These are phyloP conservation scores for Sabellastarte sp. DNA, from an alignment of 2,888 invertebrate genomes.

Conservation along the genomic window DNA sequence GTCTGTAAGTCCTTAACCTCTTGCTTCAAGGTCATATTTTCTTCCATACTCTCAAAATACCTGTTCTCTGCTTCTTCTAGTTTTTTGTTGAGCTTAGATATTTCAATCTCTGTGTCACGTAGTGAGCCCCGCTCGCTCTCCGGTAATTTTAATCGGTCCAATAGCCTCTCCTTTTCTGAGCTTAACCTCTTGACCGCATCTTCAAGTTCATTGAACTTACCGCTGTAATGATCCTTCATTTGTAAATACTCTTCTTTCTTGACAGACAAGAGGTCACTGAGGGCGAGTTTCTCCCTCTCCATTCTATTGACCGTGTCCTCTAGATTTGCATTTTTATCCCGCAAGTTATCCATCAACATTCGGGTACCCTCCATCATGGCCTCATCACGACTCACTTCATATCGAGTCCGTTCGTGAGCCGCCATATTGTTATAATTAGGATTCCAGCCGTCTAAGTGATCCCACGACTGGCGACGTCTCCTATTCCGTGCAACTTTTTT, in stretches of 20 bases:
- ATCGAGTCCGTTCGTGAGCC: neutral
- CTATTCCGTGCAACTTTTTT: conserved; percentile 10
- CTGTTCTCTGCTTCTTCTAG: conserved; percentile 85
- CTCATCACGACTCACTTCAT: conserved; percentile 17
- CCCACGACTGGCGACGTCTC: conserved; percentile 5
- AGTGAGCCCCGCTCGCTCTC: conserved; percentile 26
- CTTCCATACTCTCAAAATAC: conserved; percentile 91
- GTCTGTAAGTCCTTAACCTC: conserved; percentile 90
- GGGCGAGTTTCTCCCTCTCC: conserved; percentile 27
- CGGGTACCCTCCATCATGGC: conserved; percentile 32
- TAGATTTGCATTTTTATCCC: conserved; percentile 24
- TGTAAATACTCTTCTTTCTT: conserved; percentile 29
- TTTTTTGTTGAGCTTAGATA: conserved; percentile 69
- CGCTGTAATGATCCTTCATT: conserved; percentile 29
- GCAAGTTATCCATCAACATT: conserved; percentile 29
- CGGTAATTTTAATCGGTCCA: conserved; percentile 31
- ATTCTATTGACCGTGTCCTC: conserved; percentile 23
- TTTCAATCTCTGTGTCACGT: conserved; percentile 29
- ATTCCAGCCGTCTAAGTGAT: conserved; percentile 1
- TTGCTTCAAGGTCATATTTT: conserved; percentile 90
- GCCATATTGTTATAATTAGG: neutral
- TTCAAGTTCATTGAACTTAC: conserved; percentile 31
- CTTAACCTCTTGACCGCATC: conserved; percentile 34
- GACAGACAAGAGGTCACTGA: conserved; percentile 22
- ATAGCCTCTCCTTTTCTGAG: conserved; percentile 44